phyloP scores from a whole-genome alignment of 2,113 vertebrate genomes.

The Oceanodroma tethys region DNA sequence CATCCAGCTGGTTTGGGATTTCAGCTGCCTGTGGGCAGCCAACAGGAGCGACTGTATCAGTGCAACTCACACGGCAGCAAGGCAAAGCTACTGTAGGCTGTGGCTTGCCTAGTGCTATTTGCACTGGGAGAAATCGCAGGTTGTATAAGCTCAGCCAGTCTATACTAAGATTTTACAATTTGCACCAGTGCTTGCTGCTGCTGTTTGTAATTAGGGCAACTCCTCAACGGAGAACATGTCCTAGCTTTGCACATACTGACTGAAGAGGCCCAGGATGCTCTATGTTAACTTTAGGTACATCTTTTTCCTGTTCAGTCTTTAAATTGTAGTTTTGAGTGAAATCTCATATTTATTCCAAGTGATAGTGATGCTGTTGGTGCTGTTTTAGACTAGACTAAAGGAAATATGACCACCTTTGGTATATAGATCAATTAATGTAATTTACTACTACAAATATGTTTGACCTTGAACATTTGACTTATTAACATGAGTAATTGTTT shows the following conservation, averaged over 20 bases:
- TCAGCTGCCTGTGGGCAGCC: neutral
- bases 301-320: neutral
- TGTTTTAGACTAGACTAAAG: neutral
- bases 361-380: neutral
- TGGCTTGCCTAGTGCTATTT: accelerated
- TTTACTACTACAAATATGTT: neutral
- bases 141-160: neutral
- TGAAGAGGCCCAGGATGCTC: neutral
- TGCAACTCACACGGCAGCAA: neutral
- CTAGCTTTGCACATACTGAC: neutral
- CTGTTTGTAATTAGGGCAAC: neutral
- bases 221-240: neutral
- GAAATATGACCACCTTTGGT: neutral
- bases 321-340: neutral
- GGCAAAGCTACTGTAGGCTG: neutral
- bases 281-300: neutral
- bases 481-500: neutral
- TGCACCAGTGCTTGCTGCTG: neutral
- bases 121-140: neutral
- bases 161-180: neutral
- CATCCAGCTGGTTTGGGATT: neutral
- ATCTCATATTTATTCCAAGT: neutral
- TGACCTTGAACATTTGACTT: neutral
- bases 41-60: accelerated
- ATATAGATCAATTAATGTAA: neutral